Evolutionary conservation across 1,140 invertebrate species (phyloP).

Genomic region (Drosophila elegans): DNA sequence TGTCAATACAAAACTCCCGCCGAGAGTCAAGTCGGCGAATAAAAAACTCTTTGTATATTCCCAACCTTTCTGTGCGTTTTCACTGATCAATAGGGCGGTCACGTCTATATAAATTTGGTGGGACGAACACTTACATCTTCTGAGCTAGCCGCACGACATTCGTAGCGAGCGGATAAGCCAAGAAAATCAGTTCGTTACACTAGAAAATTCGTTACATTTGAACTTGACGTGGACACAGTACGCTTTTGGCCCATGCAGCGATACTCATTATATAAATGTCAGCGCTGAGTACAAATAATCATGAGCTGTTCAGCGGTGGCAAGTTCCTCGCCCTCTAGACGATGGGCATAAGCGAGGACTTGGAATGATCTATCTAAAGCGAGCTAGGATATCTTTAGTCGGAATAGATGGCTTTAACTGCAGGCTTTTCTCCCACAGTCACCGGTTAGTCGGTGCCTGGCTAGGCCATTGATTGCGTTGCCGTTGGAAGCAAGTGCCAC

Average conservation of each 20-base stretch:
- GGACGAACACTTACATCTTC: too few species aligned
- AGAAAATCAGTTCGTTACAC: too few species aligned
- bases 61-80: too few species aligned
- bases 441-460: neutral
- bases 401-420: neutral
- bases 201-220: neutral
- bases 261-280: neutral
- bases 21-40: too few species aligned
- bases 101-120: too few species aligned
- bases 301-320: neutral
- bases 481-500: conserved; percentile 6
- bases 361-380: neutral
- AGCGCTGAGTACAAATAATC: neutral
- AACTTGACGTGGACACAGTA: neutral
- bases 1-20: too few species aligned
- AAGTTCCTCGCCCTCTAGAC: neutral
- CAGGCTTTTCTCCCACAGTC: neutral
- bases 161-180: too few species aligned
- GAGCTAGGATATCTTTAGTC: neutral
- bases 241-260: conserved; percentile 1
- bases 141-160: too few species aligned
- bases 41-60: too few species aligned
- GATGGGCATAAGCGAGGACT: too few species aligned
- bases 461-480: neutral
- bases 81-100: too few species aligned